Percentiles rank a stretch among this genome's conserved stretches.
Evolutionary conservation across 2,113 vertebrate species (phyloP).

Genomic region (Nesoenas mayeri): DNA sequence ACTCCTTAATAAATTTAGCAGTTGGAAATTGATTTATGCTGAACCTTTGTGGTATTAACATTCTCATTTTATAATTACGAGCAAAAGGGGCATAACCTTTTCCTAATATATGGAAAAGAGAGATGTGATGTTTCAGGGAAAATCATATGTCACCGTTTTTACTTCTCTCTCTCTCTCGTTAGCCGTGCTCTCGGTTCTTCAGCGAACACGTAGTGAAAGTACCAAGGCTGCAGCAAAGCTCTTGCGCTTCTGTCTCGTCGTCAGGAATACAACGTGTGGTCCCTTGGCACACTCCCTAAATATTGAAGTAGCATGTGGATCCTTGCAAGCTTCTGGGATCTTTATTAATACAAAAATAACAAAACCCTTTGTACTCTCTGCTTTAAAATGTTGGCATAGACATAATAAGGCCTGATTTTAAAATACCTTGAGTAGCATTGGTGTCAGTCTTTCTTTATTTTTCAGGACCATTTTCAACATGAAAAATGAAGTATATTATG

Average conservation of each 20-base stretch:
- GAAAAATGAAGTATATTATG: background rate
- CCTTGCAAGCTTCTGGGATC: slow-evolving; percentile 1
- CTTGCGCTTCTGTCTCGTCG: background rate
- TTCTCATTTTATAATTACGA: slow-evolving; percentile 60
- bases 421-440: background rate
- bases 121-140: slow-evolving; percentile 58
- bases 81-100: slow-evolving; percentile 66
- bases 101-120: slow-evolving; percentile 54
- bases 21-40: slow-evolving; percentile 60
- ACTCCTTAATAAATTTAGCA: slow-evolving; percentile 49
- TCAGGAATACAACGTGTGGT: background rate
- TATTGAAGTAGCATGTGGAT: background rate
- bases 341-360: background rate
- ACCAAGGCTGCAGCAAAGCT: slow-evolving; percentile 37
- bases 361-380: background rate
- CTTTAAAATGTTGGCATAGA: background rate
- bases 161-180: slow-evolving; percentile 31
- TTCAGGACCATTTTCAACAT: background rate
- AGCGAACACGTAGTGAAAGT: slow-evolving; percentile 44
- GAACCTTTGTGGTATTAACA: slow-evolving; percentile 64
- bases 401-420: background rate
- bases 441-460: background rate
- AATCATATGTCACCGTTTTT: slow-evolving; percentile 27
- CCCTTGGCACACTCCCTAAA: background rate
- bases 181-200: slow-evolving; percentile 49